phyloP scores from a whole-genome alignment of 2,888 invertebrate genomes.

The Disparrhopalites patrizii region DNA sequence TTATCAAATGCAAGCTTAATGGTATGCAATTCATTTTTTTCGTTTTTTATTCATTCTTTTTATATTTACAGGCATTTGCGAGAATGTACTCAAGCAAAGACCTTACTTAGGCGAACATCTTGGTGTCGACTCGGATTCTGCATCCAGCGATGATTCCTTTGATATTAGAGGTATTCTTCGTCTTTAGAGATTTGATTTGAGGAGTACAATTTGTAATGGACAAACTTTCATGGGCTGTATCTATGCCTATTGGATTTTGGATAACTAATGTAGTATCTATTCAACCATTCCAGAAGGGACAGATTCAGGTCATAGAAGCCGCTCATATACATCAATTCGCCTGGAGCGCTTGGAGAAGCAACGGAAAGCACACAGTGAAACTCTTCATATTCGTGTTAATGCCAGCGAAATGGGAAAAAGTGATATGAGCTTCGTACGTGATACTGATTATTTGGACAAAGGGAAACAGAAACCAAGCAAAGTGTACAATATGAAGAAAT shows the following conservation, averaged over 20 bases:
- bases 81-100: conserved; percentile 45
- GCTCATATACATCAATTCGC: conserved; percentile 84
- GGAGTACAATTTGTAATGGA: too few species aligned
- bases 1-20: neutral
- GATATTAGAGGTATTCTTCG: conserved; percentile 46
- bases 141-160: conserved; percentile 46
- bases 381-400: conserved; percentile 48
- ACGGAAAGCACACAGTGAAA: conserved; percentile 57
- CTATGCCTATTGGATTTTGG: too few species aligned
- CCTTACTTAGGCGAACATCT: conserved; percentile 40
- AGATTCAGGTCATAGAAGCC: conserved; percentile 59
- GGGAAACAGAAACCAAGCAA: conserved; percentile 3
- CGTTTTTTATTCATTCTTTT: too few species aligned
- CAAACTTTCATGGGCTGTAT: too few species aligned
- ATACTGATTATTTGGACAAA: conserved; percentile 29
- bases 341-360: conserved; percentile 85
- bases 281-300: conserved; percentile 53
- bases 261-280: too few species aligned
- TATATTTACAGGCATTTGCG: conserved; percentile 42
- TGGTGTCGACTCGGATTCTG: conserved; percentile 40
- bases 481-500: conserved; percentile 34
- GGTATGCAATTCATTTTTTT: neutral
- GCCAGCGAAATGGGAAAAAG: conserved; percentile 39
- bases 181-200: too few species aligned
- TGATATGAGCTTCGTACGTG: conserved; percentile 38